Conservation (phyloP, 2,113 vertebrate species). For the Cynopterus brachyotis region DNA sequence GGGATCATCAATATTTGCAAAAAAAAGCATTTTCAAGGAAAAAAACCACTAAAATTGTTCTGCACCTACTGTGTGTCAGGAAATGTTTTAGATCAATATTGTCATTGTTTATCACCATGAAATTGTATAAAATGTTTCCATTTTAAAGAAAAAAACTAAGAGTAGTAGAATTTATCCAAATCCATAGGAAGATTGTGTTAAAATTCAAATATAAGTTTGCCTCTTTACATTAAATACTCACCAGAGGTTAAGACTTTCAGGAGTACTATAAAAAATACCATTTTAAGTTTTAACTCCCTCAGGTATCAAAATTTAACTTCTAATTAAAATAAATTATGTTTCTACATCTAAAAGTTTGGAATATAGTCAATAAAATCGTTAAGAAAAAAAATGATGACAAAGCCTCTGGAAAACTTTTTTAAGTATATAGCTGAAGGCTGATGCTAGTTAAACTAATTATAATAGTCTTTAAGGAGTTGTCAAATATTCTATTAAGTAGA, state of each 20-base stretch:
- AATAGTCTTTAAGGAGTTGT: background rate
- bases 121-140: background rate
- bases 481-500: background rate
- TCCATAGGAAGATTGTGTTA: background rate
- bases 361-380: background rate
- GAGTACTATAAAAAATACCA: background rate
- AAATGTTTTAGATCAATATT: background rate
- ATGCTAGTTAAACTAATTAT: background rate
- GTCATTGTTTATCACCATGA: background rate
- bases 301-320: background rate
- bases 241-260: background rate
- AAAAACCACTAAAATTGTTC: background rate
- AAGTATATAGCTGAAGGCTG: background rate
- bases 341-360: background rate
- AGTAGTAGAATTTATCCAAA: background rate
- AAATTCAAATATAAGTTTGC: background rate
- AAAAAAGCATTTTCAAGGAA: background rate
- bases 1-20: background rate
- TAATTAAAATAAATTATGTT: background rate
- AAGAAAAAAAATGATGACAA: background rate
- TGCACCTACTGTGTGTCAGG: background rate
- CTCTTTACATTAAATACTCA: background rate
- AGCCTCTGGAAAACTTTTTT: background rate
- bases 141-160: background rate
- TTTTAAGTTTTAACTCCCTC: background rate